phyloP scores from a whole-genome alignment of 2,888 invertebrate genomes.

The Drepanosiphum platanoidis region DNA sequence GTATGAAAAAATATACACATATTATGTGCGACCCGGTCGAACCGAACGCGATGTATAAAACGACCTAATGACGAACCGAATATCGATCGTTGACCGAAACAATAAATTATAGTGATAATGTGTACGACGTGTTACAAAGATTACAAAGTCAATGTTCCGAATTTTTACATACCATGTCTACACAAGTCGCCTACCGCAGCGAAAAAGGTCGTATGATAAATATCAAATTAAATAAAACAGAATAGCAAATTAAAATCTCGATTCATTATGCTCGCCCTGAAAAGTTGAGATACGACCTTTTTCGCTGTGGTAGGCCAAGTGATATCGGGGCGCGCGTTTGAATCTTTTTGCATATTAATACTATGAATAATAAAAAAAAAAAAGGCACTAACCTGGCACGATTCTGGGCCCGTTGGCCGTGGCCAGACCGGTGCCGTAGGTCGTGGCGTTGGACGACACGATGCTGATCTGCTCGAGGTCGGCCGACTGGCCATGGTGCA shows the following conservation, averaged over 20 bases:
- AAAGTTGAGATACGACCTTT: no score
- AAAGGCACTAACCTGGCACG: slow-evolving; percentile 70
- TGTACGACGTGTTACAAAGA: background rate
- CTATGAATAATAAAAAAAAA: no score
- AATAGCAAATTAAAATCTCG: no score
- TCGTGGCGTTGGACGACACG: slow-evolving; percentile 72
- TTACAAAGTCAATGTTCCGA: background rate
- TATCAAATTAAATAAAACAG: no score
- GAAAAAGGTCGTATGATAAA: no score
- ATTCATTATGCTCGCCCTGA: no score
- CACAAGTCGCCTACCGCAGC: no score
- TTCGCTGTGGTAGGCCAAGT: no score
- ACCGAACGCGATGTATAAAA: background rate
- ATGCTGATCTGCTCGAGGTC: slow-evolving; percentile 77
- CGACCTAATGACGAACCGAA: background rate
- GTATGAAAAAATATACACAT: no score
- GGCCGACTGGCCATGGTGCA: slow-evolving; percentile 66
- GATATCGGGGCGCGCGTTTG: no score
- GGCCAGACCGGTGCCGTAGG: slow-evolving; percentile 72
- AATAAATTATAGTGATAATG: background rate
- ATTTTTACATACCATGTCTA: no score
- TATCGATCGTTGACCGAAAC: background rate
- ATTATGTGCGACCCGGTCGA: background rate
- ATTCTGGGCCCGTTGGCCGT: slow-evolving; percentile 73
- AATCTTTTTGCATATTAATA: no score